Percentiles rank a stretch among this genome's conserved stretches.
Evolutionary conservation across 1,140 invertebrate species (phyloP).

Genomic region (Diabrotica virgifera): DNA sequence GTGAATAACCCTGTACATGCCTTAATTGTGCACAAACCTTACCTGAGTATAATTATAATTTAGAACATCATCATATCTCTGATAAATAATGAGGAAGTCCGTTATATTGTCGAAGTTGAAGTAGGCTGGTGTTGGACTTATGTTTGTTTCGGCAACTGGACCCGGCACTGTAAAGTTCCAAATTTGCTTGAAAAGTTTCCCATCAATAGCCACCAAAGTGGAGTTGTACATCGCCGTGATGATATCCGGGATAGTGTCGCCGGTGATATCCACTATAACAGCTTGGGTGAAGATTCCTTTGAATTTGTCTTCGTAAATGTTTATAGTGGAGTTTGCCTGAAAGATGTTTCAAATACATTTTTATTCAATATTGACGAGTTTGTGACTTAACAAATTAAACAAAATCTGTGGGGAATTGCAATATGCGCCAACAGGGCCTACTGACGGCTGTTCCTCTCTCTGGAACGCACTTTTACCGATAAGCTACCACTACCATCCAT

Average conservation of each 20-base stretch:
- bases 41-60: conserved; percentile 64
- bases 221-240: conserved; percentile 71
- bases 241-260: conserved; percentile 72
- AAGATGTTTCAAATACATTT: conserved; percentile 8
- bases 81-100: conserved; percentile 79
- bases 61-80: conserved; percentile 49
- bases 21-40: conserved; percentile 12
- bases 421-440: too few relatives aligned
- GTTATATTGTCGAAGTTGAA: conserved; percentile 79
- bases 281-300: conserved; percentile 64
- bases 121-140: conserved; percentile 76
- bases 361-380: not conserved
- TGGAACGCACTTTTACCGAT: too few relatives aligned
- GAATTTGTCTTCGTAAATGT: conserved; percentile 49
- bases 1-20: too few relatives aligned
- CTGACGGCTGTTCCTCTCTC: too few relatives aligned
- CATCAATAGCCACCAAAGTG: conserved; percentile 70
- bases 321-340: conserved; percentile 28
- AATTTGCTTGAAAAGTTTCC: conserved; percentile 60
- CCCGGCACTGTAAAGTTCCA: conserved; percentile 69
- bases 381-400: not conserved
- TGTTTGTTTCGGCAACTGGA: conserved; percentile 59
- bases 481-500: too few relatives aligned
- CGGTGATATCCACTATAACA: conserved; percentile 71
- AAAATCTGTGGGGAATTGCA: too few relatives aligned